Percentiles rank a stretch among this genome's conserved stretches.
Evolutionary conservation across 2,113 vertebrate genomes (phyloP).

Genomic region (Oxygymnocypris stewartii): DNA sequence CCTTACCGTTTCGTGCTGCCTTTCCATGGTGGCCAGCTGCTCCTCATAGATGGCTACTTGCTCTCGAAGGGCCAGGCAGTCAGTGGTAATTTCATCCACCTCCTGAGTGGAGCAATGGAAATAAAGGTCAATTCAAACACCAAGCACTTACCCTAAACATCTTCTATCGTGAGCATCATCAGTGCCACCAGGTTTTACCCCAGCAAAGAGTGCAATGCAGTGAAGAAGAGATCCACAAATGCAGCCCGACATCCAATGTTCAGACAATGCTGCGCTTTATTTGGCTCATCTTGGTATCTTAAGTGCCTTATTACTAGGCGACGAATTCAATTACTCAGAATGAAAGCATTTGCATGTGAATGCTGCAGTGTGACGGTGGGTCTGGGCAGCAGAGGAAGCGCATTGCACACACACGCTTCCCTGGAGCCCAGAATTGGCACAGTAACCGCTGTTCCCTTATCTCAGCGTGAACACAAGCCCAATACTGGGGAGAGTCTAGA

Average conservation of each 20-base stretch:
- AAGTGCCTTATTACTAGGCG: constrained; percentile 66
- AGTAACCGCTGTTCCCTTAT: constrained; percentile 36
- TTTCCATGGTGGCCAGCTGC: constrained; percentile 72
- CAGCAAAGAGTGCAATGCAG: constrained; percentile 36
- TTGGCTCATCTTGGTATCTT: constrained; percentile 62
- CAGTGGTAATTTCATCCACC: constrained; percentile 70
- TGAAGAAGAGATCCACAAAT: constrained; percentile 16
- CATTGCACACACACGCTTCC: neutral
- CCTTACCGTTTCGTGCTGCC: constrained; percentile 68
- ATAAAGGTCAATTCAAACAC: constrained; percentile 40
- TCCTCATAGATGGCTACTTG: constrained; percentile 74
- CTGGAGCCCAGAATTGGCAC: constrained; percentile 16
- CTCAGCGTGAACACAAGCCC: constrained; percentile 42
- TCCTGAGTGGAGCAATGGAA: constrained; percentile 65
- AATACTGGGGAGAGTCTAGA: constrained; percentile 49
- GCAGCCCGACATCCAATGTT: constrained; percentile 54
- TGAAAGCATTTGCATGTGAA: constrained; percentile 58
- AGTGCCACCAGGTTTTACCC: constrained; percentile 9
- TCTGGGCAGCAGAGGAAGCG: constrained; percentile 35
- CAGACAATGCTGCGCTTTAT: constrained; percentile 53
- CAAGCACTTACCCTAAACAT: neutral
- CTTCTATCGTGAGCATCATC: neutral
- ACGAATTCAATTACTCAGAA: constrained; percentile 61
- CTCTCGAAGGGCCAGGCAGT: constrained; percentile 75
- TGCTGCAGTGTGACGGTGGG: constrained; percentile 37